Conservation (phyloP, 2,113 vertebrate species). For the Cathartes aura region DNA sequence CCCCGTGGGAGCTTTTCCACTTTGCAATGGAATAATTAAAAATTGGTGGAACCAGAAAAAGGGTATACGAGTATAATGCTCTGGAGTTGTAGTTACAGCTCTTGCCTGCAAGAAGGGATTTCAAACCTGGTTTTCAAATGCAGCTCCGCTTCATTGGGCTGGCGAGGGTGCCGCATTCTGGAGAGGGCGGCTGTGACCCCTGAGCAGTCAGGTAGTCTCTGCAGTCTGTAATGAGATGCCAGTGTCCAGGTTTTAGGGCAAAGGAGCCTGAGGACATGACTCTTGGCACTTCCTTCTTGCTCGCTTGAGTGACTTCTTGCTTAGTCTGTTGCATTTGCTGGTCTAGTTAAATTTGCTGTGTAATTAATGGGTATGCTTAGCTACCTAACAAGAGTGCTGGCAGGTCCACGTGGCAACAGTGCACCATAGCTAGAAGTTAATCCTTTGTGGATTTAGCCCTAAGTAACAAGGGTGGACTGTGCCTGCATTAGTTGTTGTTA, state of each 20-base stretch:
- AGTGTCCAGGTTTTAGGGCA: neutral
- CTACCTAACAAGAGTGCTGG: neutral
- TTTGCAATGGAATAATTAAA: neutral
- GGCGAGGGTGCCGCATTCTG: neutral
- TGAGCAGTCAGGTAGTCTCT: neutral
- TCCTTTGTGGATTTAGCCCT: neutral
- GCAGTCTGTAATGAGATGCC: neutral
- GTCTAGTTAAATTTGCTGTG: neutral
- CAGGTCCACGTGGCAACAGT: neutral
- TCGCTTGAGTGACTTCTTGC: neutral
- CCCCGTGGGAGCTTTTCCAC: neutral
- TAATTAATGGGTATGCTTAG: neutral
- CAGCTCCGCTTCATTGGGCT: rapidly evolving
- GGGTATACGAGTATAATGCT: rapidly evolving
- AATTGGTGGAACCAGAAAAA: neutral
- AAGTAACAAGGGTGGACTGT: neutral
- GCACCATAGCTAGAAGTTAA: neutral
- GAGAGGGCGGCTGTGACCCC: neutral
- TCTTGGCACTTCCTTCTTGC: neutral
- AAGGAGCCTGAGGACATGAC: neutral
- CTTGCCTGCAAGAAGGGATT: neutral
- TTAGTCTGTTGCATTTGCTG: neutral
- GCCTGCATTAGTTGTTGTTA: neutral
- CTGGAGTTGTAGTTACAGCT: neutral
- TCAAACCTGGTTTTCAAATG: neutral